Base-by-base conservation (phyloP, 2,888 invertebrate genomes). In the Idaea dimidiata region DNA sequence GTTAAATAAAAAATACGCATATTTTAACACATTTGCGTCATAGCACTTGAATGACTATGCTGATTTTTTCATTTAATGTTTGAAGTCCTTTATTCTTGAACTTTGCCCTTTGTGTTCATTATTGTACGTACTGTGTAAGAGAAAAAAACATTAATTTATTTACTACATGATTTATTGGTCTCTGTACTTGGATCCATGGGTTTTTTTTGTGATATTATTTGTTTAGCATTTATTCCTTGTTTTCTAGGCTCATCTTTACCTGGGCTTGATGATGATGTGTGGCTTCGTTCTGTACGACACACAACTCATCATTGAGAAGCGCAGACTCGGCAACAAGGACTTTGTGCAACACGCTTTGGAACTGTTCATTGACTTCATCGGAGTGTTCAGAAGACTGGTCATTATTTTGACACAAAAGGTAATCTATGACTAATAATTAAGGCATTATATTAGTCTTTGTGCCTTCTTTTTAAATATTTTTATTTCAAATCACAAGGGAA, bases 221-320 rank as follows among this genome's bases (percentile, higher is more conserved):
- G 6, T 10, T 43, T 14, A 43, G 14, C 10, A 24, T 24, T 24
- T 24, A 3, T 24, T 24, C 5, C 24, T 24, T 24, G 5, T 3
- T 10, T 43, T 43, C 43, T 77, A 98, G 95, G 88, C 94, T 66
- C 96, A 98, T 79, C 91, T 99, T 61, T 99, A 99, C 85, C 86
- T 97, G 72, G 99, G 99, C 67, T 93, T 99, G 61, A 93, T 96
- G 73, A 93, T 98, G 57, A 98, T 99, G 97, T 98, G 98, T 82
- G 98, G 96, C 64, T 99, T 99, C 88, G 96, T 99, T 16, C 93
- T 99, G 69, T 99, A 97, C 80, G 99, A 99, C 88, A 99, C 99
- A n/a, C 99, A 99, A 91, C 92, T 97, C 72, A 99, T 99, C 73
- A 96, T 99, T 77, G 98, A 98, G 88, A 99, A 99, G 86, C 95